Evolutionary conservation across 2,113 vertebrate genomes (phyloP).

Genomic region (Galeopterus variegatus): DNA sequence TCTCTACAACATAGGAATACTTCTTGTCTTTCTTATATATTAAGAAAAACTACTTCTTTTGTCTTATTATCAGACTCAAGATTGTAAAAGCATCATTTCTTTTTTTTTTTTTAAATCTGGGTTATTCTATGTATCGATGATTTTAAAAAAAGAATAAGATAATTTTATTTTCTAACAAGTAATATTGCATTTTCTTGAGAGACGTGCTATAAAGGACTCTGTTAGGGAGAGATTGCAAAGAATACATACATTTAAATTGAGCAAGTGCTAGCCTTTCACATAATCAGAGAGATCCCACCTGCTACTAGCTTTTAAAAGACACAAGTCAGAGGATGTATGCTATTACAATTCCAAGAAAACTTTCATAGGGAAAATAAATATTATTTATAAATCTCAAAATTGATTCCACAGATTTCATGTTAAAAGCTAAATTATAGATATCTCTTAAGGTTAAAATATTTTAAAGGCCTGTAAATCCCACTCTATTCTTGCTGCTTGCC

Average conservation of each 20-base stretch:
- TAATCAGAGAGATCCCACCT: background rate
- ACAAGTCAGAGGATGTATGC: background rate
- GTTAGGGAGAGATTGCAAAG: background rate
- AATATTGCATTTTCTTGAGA: background rate
- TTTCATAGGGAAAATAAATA: constrained; percentile 22
- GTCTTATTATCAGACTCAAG: background rate
- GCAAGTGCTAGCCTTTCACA: background rate
- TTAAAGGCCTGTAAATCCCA: background rate
- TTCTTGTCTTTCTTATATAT: constrained; percentile 14
- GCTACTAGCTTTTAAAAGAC: background rate
- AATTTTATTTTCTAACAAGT: constrained; percentile 18
- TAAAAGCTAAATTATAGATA: background rate
- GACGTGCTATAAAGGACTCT: constrained; percentile 5
- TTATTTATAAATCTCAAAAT: constrained; percentile 27
- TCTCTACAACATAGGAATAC: background rate
- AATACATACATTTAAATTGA: constrained; percentile 10
- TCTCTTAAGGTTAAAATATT: background rate
- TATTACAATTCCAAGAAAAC: constrained; percentile 5
- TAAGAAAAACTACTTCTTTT: constrained; percentile 26
- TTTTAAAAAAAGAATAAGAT: background rate
- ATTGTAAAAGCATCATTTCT: background rate
- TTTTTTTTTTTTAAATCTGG: background rate
- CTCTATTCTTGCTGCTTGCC: background rate
- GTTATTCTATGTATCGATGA: background rate
- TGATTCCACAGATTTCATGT: background rate